Conservation (phyloP, 2,113 vertebrate genomes). For the Laticauda laticaudata region DNA sequence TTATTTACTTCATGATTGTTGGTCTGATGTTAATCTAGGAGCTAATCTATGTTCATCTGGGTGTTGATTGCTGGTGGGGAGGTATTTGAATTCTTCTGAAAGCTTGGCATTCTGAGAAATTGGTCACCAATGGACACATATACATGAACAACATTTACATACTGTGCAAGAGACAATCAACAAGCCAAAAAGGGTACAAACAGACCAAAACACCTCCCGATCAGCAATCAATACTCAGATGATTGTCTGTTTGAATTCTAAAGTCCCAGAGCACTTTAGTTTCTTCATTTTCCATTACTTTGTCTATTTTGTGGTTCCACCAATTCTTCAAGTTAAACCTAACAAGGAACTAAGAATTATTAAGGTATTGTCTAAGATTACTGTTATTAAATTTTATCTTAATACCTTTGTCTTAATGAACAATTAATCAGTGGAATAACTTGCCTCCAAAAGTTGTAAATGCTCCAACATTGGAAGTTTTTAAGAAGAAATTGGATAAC, state of each 20-base stretch:
- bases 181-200: not conserved
- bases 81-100: too few relatives aligned
- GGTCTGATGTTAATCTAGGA: not conserved
- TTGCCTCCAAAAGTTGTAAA: too few relatives aligned
- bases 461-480: too few relatives aligned
- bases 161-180: not conserved
- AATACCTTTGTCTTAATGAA: too few relatives aligned
- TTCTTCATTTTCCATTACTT: not conserved
- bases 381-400: not conserved
- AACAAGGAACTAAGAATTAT: not conserved
- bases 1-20: not conserved
- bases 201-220: not conserved
- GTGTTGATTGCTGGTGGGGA: not conserved
- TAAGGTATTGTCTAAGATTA: not conserved
- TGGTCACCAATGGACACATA: not conserved
- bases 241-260: not conserved
- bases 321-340: not conserved
- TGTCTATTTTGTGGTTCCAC: too few relatives aligned
- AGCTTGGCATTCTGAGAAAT: not conserved
- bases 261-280: not conserved
- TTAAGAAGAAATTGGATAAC: too few relatives aligned
- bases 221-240: not conserved
- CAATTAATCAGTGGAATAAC: too few relatives aligned
- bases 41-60: not conserved
- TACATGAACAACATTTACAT: not conserved